These are phyloP conservation scores for Sabellastarte sp. DNA, from an alignment of 2,888 invertebrate species.

Conservation along the genomic window DNA sequence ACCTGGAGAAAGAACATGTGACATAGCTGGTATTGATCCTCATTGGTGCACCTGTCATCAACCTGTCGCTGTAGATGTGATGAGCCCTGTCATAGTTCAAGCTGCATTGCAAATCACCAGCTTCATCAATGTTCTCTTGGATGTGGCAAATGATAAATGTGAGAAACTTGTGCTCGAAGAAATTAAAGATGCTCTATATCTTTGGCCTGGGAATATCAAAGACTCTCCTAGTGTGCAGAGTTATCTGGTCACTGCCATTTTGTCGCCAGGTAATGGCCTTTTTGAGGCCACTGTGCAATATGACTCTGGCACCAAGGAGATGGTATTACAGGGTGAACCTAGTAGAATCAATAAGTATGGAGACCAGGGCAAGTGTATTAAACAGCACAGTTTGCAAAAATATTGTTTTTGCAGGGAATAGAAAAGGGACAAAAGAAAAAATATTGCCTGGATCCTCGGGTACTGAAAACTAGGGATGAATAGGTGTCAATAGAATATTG, in stretches of 20 bases:
- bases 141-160: conserved; percentile 37
- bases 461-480: no score
- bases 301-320: conserved; percentile 34
- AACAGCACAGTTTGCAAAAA: conserved; percentile 41
- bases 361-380: conserved; percentile 56
- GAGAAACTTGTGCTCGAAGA: conserved; percentile 65
- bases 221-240: conserved; percentile 15
- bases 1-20: conserved; percentile 73
- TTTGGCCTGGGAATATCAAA: conserved; percentile 21
- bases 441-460: no score
- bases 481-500: no score
- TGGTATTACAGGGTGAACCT: conserved; percentile 67
- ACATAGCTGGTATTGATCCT: conserved; percentile 73
- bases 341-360: conserved; percentile 60
- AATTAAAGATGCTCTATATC: conserved; percentile 70
- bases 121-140: conserved; percentile 69
- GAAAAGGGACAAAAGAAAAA: no score
- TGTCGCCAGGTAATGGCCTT: conserved; percentile 70
- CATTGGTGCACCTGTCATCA: conserved; percentile 88
- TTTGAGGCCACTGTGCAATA: conserved; percentile 77
- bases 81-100: conserved; percentile 64
- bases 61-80: conserved; percentile 64
- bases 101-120: conserved; percentile 67
- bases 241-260: conserved; percentile 67
- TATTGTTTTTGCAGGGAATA: conserved; percentile 41